Base-by-base conservation (phyloP, 2,113 vertebrate genomes). In the Plectropomus leopardus region DNA sequence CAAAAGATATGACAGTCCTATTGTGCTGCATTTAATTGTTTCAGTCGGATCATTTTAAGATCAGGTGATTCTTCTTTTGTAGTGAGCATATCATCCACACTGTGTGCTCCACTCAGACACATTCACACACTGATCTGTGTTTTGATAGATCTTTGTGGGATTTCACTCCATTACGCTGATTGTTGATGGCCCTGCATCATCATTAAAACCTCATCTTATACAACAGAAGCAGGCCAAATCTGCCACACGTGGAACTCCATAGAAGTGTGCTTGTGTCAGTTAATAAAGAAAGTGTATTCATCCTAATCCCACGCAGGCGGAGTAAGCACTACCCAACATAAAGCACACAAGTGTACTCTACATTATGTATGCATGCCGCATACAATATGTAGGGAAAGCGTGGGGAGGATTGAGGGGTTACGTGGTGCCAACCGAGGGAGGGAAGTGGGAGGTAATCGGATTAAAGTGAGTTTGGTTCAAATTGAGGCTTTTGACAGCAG, bases 391-490 rank as follows among this genome's bases (percentile, higher is more conserved):
- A 30, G 24, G 48, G 19, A 53, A 54, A 64, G 83, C 28, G 0
- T 26, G 70, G 44, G 53, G 66, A 26, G 80, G 80, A 81, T 76
- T 86, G 68, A 69, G 57, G 58, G 72, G 78, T 81, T 86, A 74
- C 19, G 26, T 84, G 70, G 57, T 58, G 60, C 57, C 8, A 10
- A 42, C 15, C 6, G 47, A 24, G 68, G 75, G 72, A 80, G 72
- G 74, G 65, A 60, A 65, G 72, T 66, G 77, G 87, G 87, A 76
- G 88, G 87, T 58, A 93, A 94, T 94, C 89, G 73, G 93, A 94
- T 94, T 94, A 94, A 57, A 76, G 53, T 28, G 73, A 67, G 78
- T 72, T 83, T 80, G 72, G 76, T 92, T 94, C 78, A 93, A 92
- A 91, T 86, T 63, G 89, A 54, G 68, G 84, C 66, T 82, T 90